Conservation (phyloP, 64 coral and sea anemone genomes). For the Pocillopora verrucosa region DNA sequence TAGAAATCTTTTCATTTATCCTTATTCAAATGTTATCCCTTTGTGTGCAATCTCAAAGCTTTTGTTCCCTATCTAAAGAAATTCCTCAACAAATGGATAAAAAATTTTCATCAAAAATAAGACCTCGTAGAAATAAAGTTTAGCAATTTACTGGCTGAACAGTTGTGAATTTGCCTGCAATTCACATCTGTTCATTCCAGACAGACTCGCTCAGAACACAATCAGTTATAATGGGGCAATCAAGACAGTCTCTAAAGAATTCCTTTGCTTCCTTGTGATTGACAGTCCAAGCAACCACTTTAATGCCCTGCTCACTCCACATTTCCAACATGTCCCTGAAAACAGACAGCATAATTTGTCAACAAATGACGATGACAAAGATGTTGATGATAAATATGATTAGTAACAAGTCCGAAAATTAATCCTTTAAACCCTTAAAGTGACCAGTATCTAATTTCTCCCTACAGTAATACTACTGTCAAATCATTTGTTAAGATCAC, state of each 20-base stretch:
- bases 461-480: no score
- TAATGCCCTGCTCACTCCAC: constrained; percentile 72
- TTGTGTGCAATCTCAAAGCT: no score
- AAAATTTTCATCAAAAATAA: background rate
- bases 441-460: background rate
- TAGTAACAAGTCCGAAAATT: background rate
- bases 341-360: background rate
- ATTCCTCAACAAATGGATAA: no score
- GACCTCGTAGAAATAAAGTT: background rate
- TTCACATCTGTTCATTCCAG: constrained; percentile 16
- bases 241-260: constrained; percentile 69
- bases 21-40: no score
- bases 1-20: no score
- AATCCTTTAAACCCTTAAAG: background rate
- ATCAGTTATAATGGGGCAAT: constrained; percentile 84
- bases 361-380: no score
- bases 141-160: background rate
- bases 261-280: constrained; percentile 70
- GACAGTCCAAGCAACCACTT: constrained; percentile 83
- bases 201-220: constrained; percentile 53
- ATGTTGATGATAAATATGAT: no score
- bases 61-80: no score
- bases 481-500: no score
- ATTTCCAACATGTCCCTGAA: constrained; percentile 66
- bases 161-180: background rate